phyloP scores from a whole-genome alignment of 2,888 invertebrate genomes.

The Euplagia quadripunctaria region DNA sequence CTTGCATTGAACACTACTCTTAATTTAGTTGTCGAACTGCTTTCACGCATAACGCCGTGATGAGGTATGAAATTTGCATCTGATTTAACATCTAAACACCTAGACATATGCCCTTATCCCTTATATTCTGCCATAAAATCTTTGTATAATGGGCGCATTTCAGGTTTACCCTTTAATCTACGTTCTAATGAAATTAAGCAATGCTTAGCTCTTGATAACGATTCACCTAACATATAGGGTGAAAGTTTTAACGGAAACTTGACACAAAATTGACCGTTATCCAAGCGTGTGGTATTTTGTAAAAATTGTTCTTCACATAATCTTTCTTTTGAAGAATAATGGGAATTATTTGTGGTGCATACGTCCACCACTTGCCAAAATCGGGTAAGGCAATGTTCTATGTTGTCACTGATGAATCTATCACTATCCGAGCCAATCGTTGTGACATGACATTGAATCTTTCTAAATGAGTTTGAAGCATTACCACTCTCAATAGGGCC shows the following conservation, averaged over 20 bases:
- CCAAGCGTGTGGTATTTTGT: slow-evolving; percentile 17
- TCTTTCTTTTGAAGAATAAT: not conserved
- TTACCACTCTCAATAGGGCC: too few relatives aligned
- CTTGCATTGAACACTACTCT: slow-evolving; percentile 35
- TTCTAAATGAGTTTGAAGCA: too few relatives aligned
- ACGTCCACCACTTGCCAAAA: not conserved
- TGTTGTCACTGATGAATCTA: not conserved
- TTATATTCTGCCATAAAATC: slow-evolving; percentile 17
- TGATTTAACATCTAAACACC: not conserved
- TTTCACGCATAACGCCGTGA: slow-evolving; percentile 30
- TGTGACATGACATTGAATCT: too few relatives aligned
- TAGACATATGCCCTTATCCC: slow-evolving; percentile 15
- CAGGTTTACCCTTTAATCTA: not conserved
- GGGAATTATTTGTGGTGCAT: not conserved
- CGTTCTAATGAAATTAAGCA: slow-evolving; percentile 13
- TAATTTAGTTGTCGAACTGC: slow-evolving; percentile 33
- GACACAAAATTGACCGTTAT: slow-evolving; percentile 19
- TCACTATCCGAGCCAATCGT: too few relatives aligned
- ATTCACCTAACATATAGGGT: not conserved
- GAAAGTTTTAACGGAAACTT: slow-evolving; percentile 8
- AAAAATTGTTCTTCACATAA: slow-evolving; percentile 18
- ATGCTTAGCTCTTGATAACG: not conserved
- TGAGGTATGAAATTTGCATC: not conserved
- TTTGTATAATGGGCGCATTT: not conserved
- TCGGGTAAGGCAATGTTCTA: not conserved